Percentiles rank a stretch among this genome's conserved stretches.
Conservation (phyloP, 2,113 vertebrate genomes). For the Solea solea region DNA sequence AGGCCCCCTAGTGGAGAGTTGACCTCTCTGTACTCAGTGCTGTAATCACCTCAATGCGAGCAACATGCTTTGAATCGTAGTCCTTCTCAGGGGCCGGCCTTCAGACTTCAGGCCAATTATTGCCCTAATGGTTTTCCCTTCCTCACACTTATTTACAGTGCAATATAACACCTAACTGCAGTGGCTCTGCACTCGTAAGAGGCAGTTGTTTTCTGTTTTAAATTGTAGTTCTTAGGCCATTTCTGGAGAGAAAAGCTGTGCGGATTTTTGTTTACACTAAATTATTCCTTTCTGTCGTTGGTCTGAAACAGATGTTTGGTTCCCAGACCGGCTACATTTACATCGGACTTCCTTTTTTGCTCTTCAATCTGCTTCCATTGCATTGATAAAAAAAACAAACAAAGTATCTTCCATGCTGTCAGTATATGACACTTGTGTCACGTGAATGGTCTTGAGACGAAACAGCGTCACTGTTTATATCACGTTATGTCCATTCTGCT, state of each 20-base stretch:
- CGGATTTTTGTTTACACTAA: conserved; percentile 43
- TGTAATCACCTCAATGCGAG: conserved; percentile 13
- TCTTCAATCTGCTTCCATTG: conserved; percentile 51
- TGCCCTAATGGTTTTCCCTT: conserved; percentile 31
- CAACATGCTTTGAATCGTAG: conserved; percentile 47
- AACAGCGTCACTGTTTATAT: conserved; percentile 25
- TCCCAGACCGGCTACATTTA: conserved; percentile 16
- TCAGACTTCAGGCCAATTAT: conserved; percentile 35
- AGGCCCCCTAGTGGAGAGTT: conserved; percentile 61
- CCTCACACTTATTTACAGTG: conserved; percentile 45
- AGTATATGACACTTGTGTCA: conserved; percentile 20
- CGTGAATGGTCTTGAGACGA: conserved; percentile 24
- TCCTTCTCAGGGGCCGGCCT: conserved; percentile 65
- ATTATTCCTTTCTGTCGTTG: conserved; percentile 12
- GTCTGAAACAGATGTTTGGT: conserved; percentile 27
- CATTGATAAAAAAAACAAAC: conserved; percentile 12
- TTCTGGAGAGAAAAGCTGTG: conserved; percentile 28
- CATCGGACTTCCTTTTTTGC: conserved; percentile 38
- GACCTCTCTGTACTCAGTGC: conserved; percentile 42
- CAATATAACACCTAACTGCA: conserved; percentile 63
- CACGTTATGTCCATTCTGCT: conserved; percentile 52
- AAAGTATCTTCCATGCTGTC: conserved; percentile 37
- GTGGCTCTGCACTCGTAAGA: conserved; percentile 40
- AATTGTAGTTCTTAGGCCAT: conserved; percentile 29
- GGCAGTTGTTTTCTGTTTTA: conserved; percentile 30